Evolutionary conservation across 2,888 invertebrate genomes (phyloP), one percentile per base, ranked within the genome.

Genomic region (Cantharis rustica): DNA sequence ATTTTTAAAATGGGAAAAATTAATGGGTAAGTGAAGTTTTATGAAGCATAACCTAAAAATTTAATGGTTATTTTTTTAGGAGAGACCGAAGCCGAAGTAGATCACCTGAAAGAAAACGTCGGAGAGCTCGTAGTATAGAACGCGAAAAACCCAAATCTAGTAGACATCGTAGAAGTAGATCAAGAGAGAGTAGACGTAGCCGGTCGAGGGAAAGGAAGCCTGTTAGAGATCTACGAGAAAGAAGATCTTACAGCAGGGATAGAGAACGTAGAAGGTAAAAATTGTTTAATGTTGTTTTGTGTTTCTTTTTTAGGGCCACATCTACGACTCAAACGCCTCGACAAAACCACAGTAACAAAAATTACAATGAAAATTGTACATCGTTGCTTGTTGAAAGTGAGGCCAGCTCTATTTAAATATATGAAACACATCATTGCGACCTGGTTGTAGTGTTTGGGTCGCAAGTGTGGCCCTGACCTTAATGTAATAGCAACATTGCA

Each of bases 71-170:
- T 64, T 64, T 17, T 61, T 79, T 16, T 71, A 81, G 79, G n/a
- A 76, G 80, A 17, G 80, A 72, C n/a, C 72, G 76, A 76, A 77
- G 86, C 63, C 83, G 86, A 75, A 87, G 86, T 76, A 79, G 83
- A 27, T 80, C 86, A 61, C 85, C 86, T 5, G 87, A 87, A 23
- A 79, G 86, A 69, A 86, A 86, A 82, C 84, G 86, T 7, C 82
- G 85, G 17, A 81, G 86, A 70, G 84, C 84, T 11, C 77, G 82
- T 47, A 86, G 86, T 79, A 84, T 85, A 79, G 86, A 86, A 16
- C 68, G 81, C n/a, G 93, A 93, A 68, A 89, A 93, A 74, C 86
- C 88, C 10, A 92, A 93, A 85, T 89, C 91, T 20, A 89, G 89
- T 15, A 90, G 93, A 79, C 75, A 83, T 17, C 81, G 81, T 63